phyloP scores from a whole-genome alignment of 2,113 vertebrate species.

The Zootoca vivipara region DNA sequence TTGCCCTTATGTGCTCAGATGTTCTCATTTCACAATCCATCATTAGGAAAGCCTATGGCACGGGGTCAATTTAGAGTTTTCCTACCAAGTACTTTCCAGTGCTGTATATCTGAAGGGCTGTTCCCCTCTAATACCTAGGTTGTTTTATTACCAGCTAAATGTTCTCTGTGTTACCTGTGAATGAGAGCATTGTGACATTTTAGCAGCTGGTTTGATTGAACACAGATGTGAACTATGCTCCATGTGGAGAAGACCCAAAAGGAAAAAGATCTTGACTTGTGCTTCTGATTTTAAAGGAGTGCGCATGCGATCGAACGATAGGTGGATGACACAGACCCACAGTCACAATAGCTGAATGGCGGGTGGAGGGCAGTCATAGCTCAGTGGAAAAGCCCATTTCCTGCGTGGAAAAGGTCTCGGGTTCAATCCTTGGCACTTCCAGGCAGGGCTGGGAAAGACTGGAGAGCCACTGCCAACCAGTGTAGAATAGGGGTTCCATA shows the following conservation, averaged over 20 bases:
- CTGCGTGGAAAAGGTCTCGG: neutral
- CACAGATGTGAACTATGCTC: slow-evolving; percentile 74
- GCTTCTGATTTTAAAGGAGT: slow-evolving; percentile 60
- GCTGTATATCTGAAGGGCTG: slow-evolving; percentile 57
- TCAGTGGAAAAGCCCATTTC: neutral
- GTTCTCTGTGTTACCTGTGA: slow-evolving; percentile 78
- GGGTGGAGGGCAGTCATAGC: too few species aligned
- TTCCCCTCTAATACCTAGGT: slow-evolving; percentile 62
- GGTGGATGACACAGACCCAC: slow-evolving; percentile 31
- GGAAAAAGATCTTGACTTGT: slow-evolving; percentile 38
- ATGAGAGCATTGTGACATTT: slow-evolving; percentile 79
- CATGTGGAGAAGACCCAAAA: slow-evolving; percentile 67
- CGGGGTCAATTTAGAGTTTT: slow-evolving; percentile 30
- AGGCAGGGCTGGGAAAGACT: neutral
- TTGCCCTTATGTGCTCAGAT: slow-evolving; percentile 47
- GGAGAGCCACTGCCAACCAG: neutral
- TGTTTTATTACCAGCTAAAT: slow-evolving; percentile 79
- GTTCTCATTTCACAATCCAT: slow-evolving; percentile 49
- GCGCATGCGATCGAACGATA: slow-evolving; percentile 46
- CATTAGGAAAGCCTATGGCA: slow-evolving; percentile 3
- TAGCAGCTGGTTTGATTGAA: slow-evolving; percentile 75
- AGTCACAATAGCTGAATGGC: slow-evolving; percentile 39
- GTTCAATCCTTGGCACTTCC: neutral
- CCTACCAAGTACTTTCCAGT: slow-evolving; percentile 39
- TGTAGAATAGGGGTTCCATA: neutral